Base-by-base conservation (phyloP, 2,888 invertebrate species). In the Xiphydria camelus region DNA sequence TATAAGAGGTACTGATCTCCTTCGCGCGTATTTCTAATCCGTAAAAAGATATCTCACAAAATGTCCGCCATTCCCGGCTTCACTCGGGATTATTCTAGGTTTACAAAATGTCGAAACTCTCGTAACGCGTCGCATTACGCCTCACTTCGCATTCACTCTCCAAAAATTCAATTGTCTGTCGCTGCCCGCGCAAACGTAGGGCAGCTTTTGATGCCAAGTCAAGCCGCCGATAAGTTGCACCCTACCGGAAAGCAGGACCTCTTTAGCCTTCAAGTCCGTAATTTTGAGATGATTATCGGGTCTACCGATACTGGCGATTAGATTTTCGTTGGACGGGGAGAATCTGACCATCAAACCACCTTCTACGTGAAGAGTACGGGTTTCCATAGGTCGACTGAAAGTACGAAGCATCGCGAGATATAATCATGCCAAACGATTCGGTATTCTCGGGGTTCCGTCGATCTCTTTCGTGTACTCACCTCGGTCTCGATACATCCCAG, bases 201-300 rank as follows among this genome's bases (percentile, higher is more conserved):
- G 85, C 48, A 83, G 68, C 23, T 82, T 78, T 55, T 80, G 80
- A 70, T 86, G 85, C 85, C 86, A 86, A 1, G 79, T 78, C 45
- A 85, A 66, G 22, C 85, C 84, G 1, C 82, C 81, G 26, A 79
- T 80, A 6, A 84, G 68, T 59, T 78, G 78, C 3, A 84, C 68
- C 37, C 75, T 71, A 0, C 81, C 77, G 52, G 80, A 80, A 7
- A 85, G 64, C 29, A 82, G 66, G 1, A 82, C 79, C 55, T 78
- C 80, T 61, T 83, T 80, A 32, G 79, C 81, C 64, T 79, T 81
- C 35, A 80, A 76, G 61, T 80, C 81, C 31, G 81, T 80, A 0
- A 89, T 81, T 74, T 86, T 88, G 4, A 89, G 68, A 15, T 82
- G 79, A 46, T 83, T 80, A 51, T 85, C 84, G 1, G 87, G 83